Evolutionary conservation across 2,888 invertebrate species (phyloP).

Genomic region (Caenorhabditis auriculariae): DNA sequence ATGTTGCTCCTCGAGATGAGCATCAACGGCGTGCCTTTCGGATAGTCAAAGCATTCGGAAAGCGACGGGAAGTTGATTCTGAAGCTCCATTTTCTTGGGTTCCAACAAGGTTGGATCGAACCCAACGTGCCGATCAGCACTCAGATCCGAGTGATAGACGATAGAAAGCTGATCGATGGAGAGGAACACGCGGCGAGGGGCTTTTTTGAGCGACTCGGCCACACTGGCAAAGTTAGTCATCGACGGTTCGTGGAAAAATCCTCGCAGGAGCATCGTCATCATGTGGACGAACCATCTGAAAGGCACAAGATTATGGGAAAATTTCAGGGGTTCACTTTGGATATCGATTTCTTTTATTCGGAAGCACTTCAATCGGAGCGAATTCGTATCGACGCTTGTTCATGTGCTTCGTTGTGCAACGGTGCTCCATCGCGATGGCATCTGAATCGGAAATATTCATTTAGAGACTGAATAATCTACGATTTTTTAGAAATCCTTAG

Average conservation of each 20-base stretch:
- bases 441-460: too few relatives aligned
- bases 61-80: slow-evolving; percentile 9
- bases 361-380: slow-evolving; percentile 12
- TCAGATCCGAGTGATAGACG: slow-evolving; percentile 20
- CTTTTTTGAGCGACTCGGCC: slow-evolving; percentile 8
- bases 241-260: slow-evolving; percentile 28
- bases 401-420: not conserved
- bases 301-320: not conserved
- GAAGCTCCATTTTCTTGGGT: too few relatives aligned
- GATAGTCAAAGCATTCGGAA: slow-evolving; percentile 15
- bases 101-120: not conserved
- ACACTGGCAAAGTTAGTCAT: slow-evolving; percentile 16
- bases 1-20: slow-evolving; percentile 12
- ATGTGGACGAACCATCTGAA: slow-evolving; percentile 24
- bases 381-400: slow-evolving; percentile 1
- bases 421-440: too few relatives aligned
- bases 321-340: slow-evolving; percentile 3
- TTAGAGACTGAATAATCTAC: too few relatives aligned
- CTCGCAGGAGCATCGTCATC: slow-evolving; percentile 18
- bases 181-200: slow-evolving; percentile 5
- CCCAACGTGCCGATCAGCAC: slow-evolving; percentile 5
- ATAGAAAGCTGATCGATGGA: slow-evolving; percentile 18
- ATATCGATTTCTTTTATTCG: slow-evolving; percentile 7
- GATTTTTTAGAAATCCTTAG: too few relatives aligned
- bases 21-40: slow-evolving; percentile 5